phyloP scores from a whole-genome alignment of 2,113 vertebrate species.

The Chascanopsetta lugubris region DNA sequence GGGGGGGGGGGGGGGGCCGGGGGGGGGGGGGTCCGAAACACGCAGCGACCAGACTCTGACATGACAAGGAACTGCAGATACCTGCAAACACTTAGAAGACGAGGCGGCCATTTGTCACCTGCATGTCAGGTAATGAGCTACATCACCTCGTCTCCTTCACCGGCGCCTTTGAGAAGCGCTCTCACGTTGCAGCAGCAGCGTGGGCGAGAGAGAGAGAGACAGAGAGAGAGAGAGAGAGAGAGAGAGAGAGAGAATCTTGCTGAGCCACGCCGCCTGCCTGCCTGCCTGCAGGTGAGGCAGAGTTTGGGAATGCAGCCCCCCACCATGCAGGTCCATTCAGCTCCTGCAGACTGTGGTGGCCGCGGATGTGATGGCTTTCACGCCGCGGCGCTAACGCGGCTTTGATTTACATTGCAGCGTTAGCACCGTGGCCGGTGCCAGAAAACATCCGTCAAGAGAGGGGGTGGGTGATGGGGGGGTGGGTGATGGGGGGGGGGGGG shows the following conservation, averaged over 20 bases:
- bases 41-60: slow-evolving; percentile 27
- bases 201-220: slow-evolving; percentile 17
- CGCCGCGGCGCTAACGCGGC: slow-evolving; percentile 27
- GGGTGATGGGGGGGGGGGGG: slow-evolving; percentile 6
- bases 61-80: slow-evolving; percentile 42
- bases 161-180: slow-evolving; percentile 49
- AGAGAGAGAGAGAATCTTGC: slow-evolving; percentile 15
- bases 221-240: too few relatives aligned
- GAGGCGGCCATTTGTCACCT: slow-evolving; percentile 57
- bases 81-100: slow-evolving; percentile 43
- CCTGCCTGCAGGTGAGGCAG: slow-evolving; percentile 58
- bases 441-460: slow-evolving; percentile 49
- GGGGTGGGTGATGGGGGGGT: slow-evolving; percentile 15
- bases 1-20: slow-evolving; percentile 26
- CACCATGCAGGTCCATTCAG: slow-evolving; percentile 74
- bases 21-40: slow-evolving; percentile 27
- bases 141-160: slow-evolving; percentile 45
- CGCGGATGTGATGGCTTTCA: slow-evolving; percentile 55
- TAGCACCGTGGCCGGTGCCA: slow-evolving; percentile 48
- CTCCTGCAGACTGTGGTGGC: slow-evolving; percentile 69
- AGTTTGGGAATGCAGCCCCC: slow-evolving; percentile 63
- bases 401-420: slow-evolving; percentile 52
- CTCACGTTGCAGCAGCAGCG: slow-evolving; percentile 58
- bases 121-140: slow-evolving; percentile 57
- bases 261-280: slow-evolving; percentile 32